phyloP scores from a whole-genome alignment of 2,113 vertebrate genomes.

The Ursus arctos region DNA sequence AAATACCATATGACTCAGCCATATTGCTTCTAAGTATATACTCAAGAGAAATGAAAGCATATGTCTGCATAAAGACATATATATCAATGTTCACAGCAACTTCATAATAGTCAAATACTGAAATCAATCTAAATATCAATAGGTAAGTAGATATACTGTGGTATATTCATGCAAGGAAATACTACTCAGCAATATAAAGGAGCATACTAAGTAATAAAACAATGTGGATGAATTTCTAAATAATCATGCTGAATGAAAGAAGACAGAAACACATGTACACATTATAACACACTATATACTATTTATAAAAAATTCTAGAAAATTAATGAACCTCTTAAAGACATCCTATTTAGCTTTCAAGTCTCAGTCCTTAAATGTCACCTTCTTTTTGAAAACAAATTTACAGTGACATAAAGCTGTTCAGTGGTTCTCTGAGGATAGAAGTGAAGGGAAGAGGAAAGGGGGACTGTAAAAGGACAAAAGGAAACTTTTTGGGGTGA shows the following conservation, averaged over 20 bases:
- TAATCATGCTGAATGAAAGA: background rate
- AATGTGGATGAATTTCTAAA: conserved; percentile 9
- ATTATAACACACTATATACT: background rate
- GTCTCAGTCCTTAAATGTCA: background rate
- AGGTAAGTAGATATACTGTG: background rate
- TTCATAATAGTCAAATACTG: background rate
- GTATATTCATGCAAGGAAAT: background rate
- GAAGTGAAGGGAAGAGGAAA: background rate
- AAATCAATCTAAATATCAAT: background rate
- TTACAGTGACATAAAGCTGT: background rate
- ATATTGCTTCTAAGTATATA: background rate
- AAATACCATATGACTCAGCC: background rate
- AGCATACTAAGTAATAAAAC: background rate
- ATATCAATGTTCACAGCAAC: background rate
- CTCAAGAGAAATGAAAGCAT: background rate
- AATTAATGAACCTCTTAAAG: conserved; percentile 18
- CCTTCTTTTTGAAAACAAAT: background rate
- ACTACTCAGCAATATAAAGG: background rate
- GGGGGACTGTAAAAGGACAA: background rate
- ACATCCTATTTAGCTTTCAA: background rate
- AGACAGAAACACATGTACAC: background rate
- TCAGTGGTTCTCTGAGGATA: background rate
- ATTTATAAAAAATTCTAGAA: conserved; percentile 42
- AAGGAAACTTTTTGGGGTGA: background rate
- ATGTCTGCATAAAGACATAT: background rate